phyloP scores from a whole-genome alignment of 2,888 invertebrate species.

The Parapristionchus giblindavisi region DNA sequence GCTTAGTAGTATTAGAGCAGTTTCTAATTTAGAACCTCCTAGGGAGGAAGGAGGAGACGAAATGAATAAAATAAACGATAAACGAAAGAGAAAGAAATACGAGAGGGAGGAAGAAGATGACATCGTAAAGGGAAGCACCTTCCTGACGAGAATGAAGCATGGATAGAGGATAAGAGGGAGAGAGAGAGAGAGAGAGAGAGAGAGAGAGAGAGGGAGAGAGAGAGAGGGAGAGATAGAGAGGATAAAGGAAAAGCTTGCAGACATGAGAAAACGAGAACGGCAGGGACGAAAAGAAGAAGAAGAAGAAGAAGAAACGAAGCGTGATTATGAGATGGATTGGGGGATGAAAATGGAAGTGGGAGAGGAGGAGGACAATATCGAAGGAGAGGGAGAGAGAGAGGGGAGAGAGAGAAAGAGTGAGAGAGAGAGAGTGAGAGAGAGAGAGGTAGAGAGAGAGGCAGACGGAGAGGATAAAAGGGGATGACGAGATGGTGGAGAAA shows the following conservation, averaged over 20 bases:
- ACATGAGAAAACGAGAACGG: too few relatives aligned
- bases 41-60: neutral
- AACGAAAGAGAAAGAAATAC: neutral
- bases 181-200: conserved; percentile 15
- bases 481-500: neutral
- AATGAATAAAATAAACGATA: neutral
- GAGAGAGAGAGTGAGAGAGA: conserved; percentile 15
- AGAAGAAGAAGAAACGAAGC: neutral
- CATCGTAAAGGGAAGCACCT: too few relatives aligned
- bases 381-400: conserved; percentile 8
- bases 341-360: neutral
- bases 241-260: too few relatives aligned
- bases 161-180: conserved; percentile 1
- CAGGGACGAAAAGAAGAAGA: neutral
- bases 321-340: neutral
- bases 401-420: neutral
- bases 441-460: too few relatives aligned
- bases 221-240: too few relatives aligned
- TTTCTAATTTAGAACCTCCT: too few relatives aligned
- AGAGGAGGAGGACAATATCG: neutral
- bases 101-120: too few relatives aligned
- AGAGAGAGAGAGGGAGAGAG: conserved; percentile 26
- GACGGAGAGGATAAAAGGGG: neutral
- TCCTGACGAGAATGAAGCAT: too few relatives aligned
- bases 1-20: too few relatives aligned